These are phyloP conservation scores for Pogonocichla stellata DNA, from an alignment of 2,113 vertebrate genomes.

Conservation along the genomic window DNA sequence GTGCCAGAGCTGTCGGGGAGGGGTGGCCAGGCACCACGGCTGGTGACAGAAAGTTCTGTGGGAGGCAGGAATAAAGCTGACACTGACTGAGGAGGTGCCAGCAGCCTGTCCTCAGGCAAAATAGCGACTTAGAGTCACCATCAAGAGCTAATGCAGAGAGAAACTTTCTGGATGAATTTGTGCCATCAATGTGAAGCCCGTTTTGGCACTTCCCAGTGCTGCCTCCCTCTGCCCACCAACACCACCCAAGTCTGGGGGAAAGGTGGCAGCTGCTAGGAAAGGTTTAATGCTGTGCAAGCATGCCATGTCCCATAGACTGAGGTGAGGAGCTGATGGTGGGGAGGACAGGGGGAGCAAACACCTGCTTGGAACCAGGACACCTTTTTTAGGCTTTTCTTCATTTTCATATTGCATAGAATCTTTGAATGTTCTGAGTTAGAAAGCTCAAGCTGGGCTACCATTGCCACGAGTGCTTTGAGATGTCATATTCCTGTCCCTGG, in stretches of 20 bases:
- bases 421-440: not conserved
- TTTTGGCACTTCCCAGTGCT: not conserved
- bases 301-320: rapidly evolving
- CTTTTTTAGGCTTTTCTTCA: not conserved
- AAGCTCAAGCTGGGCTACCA: not conserved
- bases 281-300: not conserved
- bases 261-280: not conserved
- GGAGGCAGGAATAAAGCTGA: not conserved
- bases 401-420: not conserved
- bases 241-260: not conserved
- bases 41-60: not conserved
- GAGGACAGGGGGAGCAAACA: not conserved
- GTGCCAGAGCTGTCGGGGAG: not conserved
- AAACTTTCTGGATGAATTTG: not conserved
- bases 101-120: not conserved
- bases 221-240: not conserved
- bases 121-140: not conserved
- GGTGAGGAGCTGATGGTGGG: not conserved
- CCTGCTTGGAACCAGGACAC: not conserved
- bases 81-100: slow-evolving; percentile 5
- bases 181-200: not conserved
- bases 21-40: not conserved
- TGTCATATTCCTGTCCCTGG: not conserved
- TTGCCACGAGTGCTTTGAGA: rapidly evolving
- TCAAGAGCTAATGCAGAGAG: not conserved